phyloP scores from a whole-genome alignment of 2,888 invertebrate genomes.

The Corbicula japonica region DNA sequence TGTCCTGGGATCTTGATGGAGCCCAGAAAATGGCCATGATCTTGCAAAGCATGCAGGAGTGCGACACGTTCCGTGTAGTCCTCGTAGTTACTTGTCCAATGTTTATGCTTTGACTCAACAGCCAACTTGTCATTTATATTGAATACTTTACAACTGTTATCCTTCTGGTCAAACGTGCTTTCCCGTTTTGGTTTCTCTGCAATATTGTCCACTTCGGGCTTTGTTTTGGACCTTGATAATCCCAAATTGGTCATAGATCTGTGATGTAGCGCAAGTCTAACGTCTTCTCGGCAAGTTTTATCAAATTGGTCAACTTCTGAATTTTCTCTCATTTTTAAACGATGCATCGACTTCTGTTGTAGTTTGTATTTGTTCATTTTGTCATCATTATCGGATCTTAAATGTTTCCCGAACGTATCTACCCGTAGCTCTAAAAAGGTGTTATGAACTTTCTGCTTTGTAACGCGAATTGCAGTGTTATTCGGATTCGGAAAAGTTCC shows the following conservation, averaged over 20 bases:
- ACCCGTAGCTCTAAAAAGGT: conserved; percentile 61
- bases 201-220: background rate
- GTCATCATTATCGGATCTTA: conserved; percentile 44
- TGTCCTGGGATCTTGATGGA: too few species aligned
- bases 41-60: conserved; percentile 19
- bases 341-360: conserved; percentile 62
- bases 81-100: conserved; percentile 39
- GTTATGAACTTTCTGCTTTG: conserved; percentile 53
- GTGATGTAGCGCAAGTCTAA: conserved; percentile 37
- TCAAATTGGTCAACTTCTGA: conserved; percentile 47
- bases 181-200: conserved; percentile 25
- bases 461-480: conserved; percentile 40
- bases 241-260: conserved; percentile 45
- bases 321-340: conserved; percentile 58
- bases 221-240: conserved; percentile 15
- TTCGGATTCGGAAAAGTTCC: conserved; percentile 45
- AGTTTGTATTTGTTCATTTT: conserved; percentile 59
- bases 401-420: conserved; percentile 63
- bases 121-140: conserved; percentile 58
- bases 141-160: conserved; percentile 49
- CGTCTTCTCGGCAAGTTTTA: conserved; percentile 35
- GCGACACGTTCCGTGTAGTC: conserved; percentile 49
- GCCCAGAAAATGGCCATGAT: too few species aligned
- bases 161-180: conserved; percentile 26
- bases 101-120: conserved; percentile 20